These are phyloP conservation scores for Latrodectus hesperus DNA, from an alignment of 2,888 invertebrate genomes.

Conservation along the genomic window DNA sequence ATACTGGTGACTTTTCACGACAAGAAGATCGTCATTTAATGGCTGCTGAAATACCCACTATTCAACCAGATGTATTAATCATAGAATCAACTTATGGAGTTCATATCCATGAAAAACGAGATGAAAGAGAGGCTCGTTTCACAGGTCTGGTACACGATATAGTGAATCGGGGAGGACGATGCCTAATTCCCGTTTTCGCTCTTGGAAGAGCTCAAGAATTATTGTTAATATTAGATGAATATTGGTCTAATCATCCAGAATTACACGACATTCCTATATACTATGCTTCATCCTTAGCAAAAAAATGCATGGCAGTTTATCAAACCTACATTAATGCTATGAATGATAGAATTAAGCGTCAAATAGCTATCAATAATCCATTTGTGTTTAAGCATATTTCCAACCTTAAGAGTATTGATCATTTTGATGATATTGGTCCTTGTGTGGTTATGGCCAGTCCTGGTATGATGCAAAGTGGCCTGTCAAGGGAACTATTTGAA, in stretches of 20 bases:
- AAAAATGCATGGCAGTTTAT: constrained; percentile 99
- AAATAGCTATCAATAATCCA: constrained; percentile 98
- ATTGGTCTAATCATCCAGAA: constrained; percentile 97
- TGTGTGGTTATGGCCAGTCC: constrained; percentile 99
- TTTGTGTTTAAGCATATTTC: constrained; percentile 99
- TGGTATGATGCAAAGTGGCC: constrained; percentile 99
- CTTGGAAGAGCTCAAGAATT: constrained; percentile 97
- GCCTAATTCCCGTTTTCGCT: constrained; percentile 98
- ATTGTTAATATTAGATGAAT: constrained; percentile 94
- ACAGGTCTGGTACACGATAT: constrained; percentile 95
- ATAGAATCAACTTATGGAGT: constrained; percentile 99
- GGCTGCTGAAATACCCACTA: constrained; percentile 98
- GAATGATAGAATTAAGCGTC: constrained; percentile 97
- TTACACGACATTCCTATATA: constrained; percentile 99
- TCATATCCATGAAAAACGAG: constrained; percentile 98
- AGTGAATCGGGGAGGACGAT: constrained; percentile 96
- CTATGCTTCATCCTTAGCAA: constrained; percentile 98
- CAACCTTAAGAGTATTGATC: constrained; percentile 96
- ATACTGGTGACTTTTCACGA: constrained; percentile 98
- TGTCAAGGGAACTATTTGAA: constrained; percentile 97
- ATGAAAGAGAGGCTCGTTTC: constrained; percentile 95
- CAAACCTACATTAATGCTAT: constrained; percentile 99
- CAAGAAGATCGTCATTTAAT: constrained; percentile 99
- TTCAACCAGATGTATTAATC: constrained; percentile 96
- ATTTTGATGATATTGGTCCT: constrained; percentile 99